A percentile compares a stretch with the other conserved stretches of the same genome.
These are phyloP conservation scores for Anolis apletophallus DNA, from an alignment of 2,797 vertebrate genomes.

Conservation along the genomic window DNA sequence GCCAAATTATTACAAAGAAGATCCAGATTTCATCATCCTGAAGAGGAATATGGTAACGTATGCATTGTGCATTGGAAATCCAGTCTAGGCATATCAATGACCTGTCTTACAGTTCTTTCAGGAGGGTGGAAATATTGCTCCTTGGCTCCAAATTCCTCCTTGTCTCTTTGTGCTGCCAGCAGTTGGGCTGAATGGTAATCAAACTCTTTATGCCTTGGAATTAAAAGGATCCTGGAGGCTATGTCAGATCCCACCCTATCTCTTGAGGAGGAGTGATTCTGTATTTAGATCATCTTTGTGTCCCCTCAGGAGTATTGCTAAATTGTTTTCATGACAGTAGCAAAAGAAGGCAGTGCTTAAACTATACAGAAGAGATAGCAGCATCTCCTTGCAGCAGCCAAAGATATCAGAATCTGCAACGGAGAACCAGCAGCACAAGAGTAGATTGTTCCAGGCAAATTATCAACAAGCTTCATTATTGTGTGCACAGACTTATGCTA, in stretches of 20 bases:
- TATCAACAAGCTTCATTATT: background rate
- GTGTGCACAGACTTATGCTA: background rate
- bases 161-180: slow-evolving; percentile 70
- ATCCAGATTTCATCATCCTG: slow-evolving; percentile 51
- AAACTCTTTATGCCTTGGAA: slow-evolving; percentile 67
- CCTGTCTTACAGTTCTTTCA: slow-evolving; percentile 51
- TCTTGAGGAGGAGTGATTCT: slow-evolving; percentile 51
- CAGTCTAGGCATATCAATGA: slow-evolving; percentile 57
- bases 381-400: background rate
- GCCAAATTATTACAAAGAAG: slow-evolving; percentile 44
- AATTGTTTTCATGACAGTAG: slow-evolving; percentile 46
- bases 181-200: slow-evolving; percentile 69
- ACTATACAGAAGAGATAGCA: slow-evolving; percentile 35
- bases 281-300: slow-evolving; percentile 7
- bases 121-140: slow-evolving; percentile 58
- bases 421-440: background rate
- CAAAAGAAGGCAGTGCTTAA: slow-evolving; percentile 16
- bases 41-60: slow-evolving; percentile 57
- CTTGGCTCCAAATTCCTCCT: slow-evolving; percentile 63
- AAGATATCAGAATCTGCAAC: background rate
- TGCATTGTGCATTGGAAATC: slow-evolving; percentile 41
- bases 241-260: slow-evolving; percentile 62
- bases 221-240: slow-evolving; percentile 70
- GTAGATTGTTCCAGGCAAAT: background rate
- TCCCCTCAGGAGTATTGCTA: slow-evolving; percentile 50